Conservation (phyloP, 1,140 invertebrate species). For the Eumaeus atala region DNA sequence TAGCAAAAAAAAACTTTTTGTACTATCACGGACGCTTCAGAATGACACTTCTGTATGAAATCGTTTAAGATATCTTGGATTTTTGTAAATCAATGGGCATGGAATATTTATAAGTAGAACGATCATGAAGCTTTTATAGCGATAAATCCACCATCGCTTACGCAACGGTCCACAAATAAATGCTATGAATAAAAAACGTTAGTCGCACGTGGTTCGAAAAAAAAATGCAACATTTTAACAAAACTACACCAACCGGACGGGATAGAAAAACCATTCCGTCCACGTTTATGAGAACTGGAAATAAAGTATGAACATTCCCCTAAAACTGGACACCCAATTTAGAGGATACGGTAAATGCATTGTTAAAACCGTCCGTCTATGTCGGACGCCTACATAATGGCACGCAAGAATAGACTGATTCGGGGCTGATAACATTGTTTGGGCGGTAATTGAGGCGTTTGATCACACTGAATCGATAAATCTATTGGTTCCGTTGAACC, state of each 20-base stretch:
- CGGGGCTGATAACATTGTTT: constrained; percentile 4
- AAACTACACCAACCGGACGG: too few relatives aligned
- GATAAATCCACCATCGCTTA: too few relatives aligned
- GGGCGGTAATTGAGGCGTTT: constrained; percentile 3
- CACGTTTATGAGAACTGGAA: background rate
- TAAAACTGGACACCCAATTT: constrained; percentile 7
- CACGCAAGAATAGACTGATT: background rate
- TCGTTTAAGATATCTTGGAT: too few relatives aligned
- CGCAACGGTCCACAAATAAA: too few relatives aligned
- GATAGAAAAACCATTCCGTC: background rate
- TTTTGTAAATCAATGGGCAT: too few relatives aligned
- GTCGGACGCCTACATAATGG: constrained; percentile 1
- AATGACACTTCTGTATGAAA: too few relatives aligned
- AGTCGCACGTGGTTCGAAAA: constrained; percentile 6
- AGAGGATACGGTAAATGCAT: background rate
- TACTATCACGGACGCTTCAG: too few relatives aligned
- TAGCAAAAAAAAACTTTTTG: too few relatives aligned
- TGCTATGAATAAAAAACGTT: background rate
- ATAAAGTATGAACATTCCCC: constrained; percentile 2
- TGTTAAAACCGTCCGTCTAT: background rate
- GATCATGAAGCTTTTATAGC: too few relatives aligned
- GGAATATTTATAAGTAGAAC: too few relatives aligned
- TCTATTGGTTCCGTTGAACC: background rate
- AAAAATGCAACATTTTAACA: background rate
- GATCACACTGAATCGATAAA: background rate